A percentile compares a stretch with the other conserved stretches of the same genome.
phyloP scores from a whole-genome alignment of 2,888 invertebrate species.

The Scaptomyza parva region DNA sequence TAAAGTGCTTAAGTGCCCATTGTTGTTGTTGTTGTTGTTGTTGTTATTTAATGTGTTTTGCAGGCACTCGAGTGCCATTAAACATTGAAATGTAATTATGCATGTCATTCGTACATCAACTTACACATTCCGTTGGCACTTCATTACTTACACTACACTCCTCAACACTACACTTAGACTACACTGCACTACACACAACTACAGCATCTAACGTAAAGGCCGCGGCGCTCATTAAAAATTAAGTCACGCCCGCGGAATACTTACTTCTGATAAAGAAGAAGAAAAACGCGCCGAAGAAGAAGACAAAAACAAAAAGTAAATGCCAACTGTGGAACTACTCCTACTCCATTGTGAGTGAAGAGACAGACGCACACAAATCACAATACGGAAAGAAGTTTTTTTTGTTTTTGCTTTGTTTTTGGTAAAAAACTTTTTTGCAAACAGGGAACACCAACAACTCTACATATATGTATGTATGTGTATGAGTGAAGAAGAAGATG shows the following conservation, averaged over 20 bases:
- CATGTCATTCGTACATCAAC: slow-evolving; percentile 59
- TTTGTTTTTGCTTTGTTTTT: slow-evolving; percentile 21
- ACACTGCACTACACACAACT: too few species aligned
- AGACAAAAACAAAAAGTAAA: neutral
- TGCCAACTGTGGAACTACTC: slow-evolving; percentile 7
- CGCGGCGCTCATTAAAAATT: slow-evolving; percentile 61
- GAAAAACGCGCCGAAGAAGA: too few species aligned
- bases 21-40: too few species aligned
- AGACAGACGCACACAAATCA: slow-evolving; percentile 57
- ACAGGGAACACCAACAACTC: slow-evolving; percentile 28
- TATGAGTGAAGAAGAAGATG: slow-evolving; percentile 35
- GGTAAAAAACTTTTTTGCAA: slow-evolving; percentile 48
- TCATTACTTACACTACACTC: slow-evolving; percentile 46
- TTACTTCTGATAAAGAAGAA: slow-evolving; percentile 18
- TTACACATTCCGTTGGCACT: slow-evolving; percentile 53
- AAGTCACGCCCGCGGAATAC: slow-evolving; percentile 48
- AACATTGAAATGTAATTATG: slow-evolving; percentile 57
- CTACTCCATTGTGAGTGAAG: slow-evolving; percentile 9
- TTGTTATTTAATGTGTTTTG: slow-evolving; percentile 4
- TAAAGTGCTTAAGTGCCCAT: slow-evolving; percentile 37
- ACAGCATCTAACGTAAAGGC: slow-evolving; percentile 1
- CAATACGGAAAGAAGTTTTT: slow-evolving; percentile 64
- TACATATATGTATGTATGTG: too few species aligned
- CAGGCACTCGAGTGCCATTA: slow-evolving; percentile 34
- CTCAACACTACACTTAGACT: neutral